Evolutionary conservation across 2,113 vertebrate genomes (phyloP).

Genomic region (Antechinus stuartii): DNA sequence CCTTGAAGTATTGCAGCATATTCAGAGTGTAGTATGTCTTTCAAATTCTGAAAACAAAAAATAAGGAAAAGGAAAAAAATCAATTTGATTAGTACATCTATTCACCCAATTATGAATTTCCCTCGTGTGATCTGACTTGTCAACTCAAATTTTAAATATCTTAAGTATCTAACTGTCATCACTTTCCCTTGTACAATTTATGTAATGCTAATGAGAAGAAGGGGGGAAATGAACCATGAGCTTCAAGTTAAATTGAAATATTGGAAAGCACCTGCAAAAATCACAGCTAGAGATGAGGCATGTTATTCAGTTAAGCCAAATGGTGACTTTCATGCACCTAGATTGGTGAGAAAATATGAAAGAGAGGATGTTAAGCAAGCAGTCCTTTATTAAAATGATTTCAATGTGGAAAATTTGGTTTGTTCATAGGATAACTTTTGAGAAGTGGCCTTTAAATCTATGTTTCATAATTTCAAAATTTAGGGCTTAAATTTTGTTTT

Average conservation of each 20-base stretch:
- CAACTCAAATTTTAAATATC: constrained; percentile 2
- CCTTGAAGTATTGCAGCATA: not conserved
- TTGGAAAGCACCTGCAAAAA: constrained; percentile 58
- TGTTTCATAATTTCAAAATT: constrained; percentile 11
- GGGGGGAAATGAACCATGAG: constrained; percentile 61
- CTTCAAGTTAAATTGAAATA: constrained; percentile 39
- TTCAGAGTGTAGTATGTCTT: not conserved
- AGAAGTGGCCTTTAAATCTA: not conserved
- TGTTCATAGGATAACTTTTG: not conserved
- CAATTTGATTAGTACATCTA: not conserved
- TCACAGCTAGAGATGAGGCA: not conserved
- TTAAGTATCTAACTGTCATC: not conserved
- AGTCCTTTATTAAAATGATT: constrained; percentile 65
- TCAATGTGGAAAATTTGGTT: not conserved
- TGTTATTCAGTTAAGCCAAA: constrained; percentile 48
- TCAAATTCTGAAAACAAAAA: constrained; percentile 1
- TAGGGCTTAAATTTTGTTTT: not conserved
- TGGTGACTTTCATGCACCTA: not conserved
- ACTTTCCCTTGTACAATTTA: constrained; percentile 48
- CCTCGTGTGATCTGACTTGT: not conserved
- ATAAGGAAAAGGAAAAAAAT: not conserved
- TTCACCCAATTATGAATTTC: not conserved
- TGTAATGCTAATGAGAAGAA: constrained; percentile 56
- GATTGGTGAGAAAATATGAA: constrained; percentile 39
- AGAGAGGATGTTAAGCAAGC: constrained; percentile 52